Conservation (phyloP, 2,888 invertebrate genomes). For the Baccha elongata region DNA sequence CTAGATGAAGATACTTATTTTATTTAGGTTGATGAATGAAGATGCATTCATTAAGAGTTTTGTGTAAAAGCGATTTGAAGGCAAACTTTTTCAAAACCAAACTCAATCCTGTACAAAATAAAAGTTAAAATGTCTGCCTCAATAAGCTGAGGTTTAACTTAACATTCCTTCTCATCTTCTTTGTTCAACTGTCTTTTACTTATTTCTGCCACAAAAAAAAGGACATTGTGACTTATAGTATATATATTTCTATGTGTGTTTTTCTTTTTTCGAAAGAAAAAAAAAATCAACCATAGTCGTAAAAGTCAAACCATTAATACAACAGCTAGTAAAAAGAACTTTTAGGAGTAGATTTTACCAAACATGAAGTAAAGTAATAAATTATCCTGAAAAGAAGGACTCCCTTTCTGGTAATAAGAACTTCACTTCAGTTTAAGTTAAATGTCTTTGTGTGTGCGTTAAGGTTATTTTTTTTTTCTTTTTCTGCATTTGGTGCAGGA, state of each 20-base stretch:
- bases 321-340: constrained; percentile 16
- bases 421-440: constrained; percentile 39
- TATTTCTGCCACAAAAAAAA: neutral
- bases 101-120: too few species aligned
- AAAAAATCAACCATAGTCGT: constrained; percentile 8
- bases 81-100: too few species aligned
- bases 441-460: constrained; percentile 17
- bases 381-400: constrained; percentile 41
- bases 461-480: constrained; percentile 4
- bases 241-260: neutral
- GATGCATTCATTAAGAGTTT: too few species aligned
- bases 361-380: constrained; percentile 63
- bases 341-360: constrained; percentile 54
- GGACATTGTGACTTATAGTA: too few species aligned
- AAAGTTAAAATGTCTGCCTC: too few species aligned
- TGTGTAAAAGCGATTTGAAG: too few species aligned
- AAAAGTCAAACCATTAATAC: constrained; percentile 23
- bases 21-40: too few species aligned
- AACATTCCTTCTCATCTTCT: too few species aligned
- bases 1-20: too few species aligned
- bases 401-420: constrained; percentile 36
- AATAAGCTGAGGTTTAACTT: too few species aligned
- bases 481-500: neutral
- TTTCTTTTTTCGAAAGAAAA: neutral
- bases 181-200: too few species aligned